Evolutionary conservation across 2,888 invertebrate genomes (phyloP).

Genomic region (Galeruca laticollis): DNA sequence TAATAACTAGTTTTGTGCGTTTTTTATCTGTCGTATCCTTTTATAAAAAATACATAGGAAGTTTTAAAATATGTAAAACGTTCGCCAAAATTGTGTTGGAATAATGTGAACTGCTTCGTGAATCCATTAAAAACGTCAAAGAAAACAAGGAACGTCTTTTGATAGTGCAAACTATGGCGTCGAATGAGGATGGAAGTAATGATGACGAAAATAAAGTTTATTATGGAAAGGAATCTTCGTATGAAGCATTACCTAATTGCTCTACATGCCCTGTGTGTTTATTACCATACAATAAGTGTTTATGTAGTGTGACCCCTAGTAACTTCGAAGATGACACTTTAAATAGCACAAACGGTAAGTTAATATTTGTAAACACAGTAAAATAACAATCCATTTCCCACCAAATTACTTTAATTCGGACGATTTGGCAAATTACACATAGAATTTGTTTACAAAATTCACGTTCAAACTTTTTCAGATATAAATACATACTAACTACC

Average conservation of each 20-base stretch:
- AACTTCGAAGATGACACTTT: slow-evolving; percentile 47
- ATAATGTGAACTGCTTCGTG: slow-evolving; percentile 40
- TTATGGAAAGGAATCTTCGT: slow-evolving; percentile 48
- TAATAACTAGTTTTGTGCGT: slow-evolving; percentile 53
- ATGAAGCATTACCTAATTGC: slow-evolving; percentile 37
- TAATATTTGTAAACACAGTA: slow-evolving; percentile 47
- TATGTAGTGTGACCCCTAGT: slow-evolving; percentile 50
- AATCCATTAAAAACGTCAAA: slow-evolving; percentile 33
- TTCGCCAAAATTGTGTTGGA: slow-evolving; percentile 26
- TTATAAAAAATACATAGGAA: slow-evolving; percentile 38
- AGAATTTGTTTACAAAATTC: neutral
- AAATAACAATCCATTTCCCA: slow-evolving; percentile 21
- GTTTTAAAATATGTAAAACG: slow-evolving; percentile 22
- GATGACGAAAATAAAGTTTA: slow-evolving; percentile 58
- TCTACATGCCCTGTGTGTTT: slow-evolving; percentile 49
- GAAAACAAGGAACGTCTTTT: slow-evolving; percentile 41
- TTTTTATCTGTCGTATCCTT: slow-evolving; percentile 40
- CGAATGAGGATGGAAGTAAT: slow-evolving; percentile 57
- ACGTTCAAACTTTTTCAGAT: neutral
- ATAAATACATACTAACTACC: neutral
- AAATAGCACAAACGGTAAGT: slow-evolving; percentile 51
- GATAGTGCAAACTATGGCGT: slow-evolving; percentile 58
- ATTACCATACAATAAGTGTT: slow-evolving; percentile 48
- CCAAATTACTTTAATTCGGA: slow-evolving; percentile 10
- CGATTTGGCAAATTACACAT: neutral